Percentiles rank a stretch among this genome's conserved stretches.
These are phyloP conservation scores for Pseudopleuronectes americanus DNA, from an alignment of 2,797 vertebrate genomes.

Conservation along the genomic window DNA sequence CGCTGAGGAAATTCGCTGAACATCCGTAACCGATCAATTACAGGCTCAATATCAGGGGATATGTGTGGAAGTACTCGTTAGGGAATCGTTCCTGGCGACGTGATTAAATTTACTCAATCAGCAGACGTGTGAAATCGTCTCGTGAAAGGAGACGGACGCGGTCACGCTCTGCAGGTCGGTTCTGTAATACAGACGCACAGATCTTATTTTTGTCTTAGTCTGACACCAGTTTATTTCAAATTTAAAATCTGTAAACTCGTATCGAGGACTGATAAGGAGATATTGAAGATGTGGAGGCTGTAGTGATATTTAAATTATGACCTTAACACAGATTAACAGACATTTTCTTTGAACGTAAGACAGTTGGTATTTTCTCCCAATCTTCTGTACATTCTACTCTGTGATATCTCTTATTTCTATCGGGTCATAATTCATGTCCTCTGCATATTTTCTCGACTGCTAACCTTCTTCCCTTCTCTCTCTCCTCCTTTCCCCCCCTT, in stretches of 20 bases:
- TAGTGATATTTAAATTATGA: too few species aligned
- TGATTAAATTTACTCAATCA: constrained; percentile 23
- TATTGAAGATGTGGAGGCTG: too few species aligned
- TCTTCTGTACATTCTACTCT: not conserved
- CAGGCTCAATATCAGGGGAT: constrained; percentile 21
- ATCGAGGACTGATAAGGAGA: too few species aligned
- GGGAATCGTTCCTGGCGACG: constrained; percentile 11
- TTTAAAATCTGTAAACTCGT: too few species aligned
- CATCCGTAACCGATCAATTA: constrained; percentile 42
- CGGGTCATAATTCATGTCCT: not conserved
- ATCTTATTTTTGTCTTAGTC: not conserved
- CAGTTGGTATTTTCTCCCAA: too few species aligned
- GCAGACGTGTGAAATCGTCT: constrained; percentile 51
- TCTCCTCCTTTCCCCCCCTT: not conserved
- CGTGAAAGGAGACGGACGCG: not conserved
- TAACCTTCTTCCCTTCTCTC: constrained; percentile 18
- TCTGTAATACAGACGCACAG: not conserved
- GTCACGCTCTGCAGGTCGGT: not conserved
- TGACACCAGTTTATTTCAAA: too few species aligned
- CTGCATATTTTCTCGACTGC: not conserved
- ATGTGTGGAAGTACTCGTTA: constrained; percentile 6
- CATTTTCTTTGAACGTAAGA: too few species aligned
- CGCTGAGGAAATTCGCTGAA: constrained; percentile 17
- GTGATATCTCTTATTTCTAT: not conserved
- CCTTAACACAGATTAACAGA: too few species aligned